Evolutionary conservation across 2,797 vertebrate species (phyloP).

Genomic region (Rousettus madagascariensis): DNA sequence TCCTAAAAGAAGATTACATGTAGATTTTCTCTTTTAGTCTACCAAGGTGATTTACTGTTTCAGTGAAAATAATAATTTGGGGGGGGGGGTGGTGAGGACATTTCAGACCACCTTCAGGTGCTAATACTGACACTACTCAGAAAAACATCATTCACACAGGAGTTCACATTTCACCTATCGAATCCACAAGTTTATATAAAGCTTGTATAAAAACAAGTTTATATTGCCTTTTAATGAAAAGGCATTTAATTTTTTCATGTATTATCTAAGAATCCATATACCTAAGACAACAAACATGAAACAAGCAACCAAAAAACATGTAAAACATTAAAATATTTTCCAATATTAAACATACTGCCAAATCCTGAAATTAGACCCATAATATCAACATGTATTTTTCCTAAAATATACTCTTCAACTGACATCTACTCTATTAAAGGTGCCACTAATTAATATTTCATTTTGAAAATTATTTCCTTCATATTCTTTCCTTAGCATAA

Average conservation of each 20-base stretch:
- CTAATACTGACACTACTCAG: not conserved
- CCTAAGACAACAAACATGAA: not conserved
- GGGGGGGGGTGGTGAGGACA: accelerated
- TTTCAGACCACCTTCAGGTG: not conserved
- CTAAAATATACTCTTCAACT: not conserved
- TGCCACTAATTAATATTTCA: not conserved
- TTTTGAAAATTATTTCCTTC: slow-evolving; percentile 23
- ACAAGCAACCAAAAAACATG: not conserved
- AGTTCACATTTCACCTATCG: not conserved
- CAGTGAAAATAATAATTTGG: not conserved
- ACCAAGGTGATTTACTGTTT: not conserved
- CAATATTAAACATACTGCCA: not conserved
- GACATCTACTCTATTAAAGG: not conserved
- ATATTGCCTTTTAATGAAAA: not conserved
- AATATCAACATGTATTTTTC: not conserved
- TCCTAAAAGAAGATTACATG: not conserved
- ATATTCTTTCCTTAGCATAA: not conserved
- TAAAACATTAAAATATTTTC: slow-evolving; percentile 18
- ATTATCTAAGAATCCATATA: not conserved
- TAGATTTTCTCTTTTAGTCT: not conserved
- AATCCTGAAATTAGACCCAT: not conserved
- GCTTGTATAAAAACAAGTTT: not conserved
- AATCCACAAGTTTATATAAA: not conserved
- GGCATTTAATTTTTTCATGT: not conserved
- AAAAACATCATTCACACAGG: not conserved